A percentile compares a stretch with the other conserved stretches of the same genome.
These are phyloP conservation scores for Archips xylosteana DNA, from an alignment of 2,888 invertebrate genomes.

Conservation along the genomic window DNA sequence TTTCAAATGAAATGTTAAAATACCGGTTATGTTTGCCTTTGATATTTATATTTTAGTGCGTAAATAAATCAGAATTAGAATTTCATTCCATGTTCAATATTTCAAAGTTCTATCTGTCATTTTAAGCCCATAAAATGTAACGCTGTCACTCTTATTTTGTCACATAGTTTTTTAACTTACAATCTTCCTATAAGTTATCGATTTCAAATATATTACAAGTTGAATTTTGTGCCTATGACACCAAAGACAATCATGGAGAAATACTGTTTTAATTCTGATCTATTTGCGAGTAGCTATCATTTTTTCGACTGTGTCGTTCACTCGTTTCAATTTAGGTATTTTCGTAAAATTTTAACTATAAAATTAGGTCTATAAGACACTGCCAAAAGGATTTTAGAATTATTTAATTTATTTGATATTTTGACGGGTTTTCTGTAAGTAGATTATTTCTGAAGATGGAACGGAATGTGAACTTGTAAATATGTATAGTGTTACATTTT, in stretches of 20 bases:
- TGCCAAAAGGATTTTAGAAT: constrained; percentile 60
- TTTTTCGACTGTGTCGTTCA: neutral
- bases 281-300: neutral
- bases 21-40: neutral
- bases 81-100: neutral
- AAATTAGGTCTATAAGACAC: constrained; percentile 42
- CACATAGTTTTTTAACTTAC: too few relatives aligned
- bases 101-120: neutral
- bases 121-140: neutral
- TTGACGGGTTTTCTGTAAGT: constrained; percentile 58
- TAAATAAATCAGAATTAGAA: neutral
- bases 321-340: constrained; percentile 7
- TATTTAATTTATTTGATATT: constrained; percentile 56
- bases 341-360: constrained; percentile 18
- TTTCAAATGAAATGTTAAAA: neutral
- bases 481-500: constrained; percentile 74
- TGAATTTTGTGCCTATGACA: too few relatives aligned
- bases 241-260: too few relatives aligned
- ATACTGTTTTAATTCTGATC: neutral
- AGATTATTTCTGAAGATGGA: constrained; percentile 8
- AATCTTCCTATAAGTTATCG: too few relatives aligned
- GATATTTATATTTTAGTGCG: neutral
- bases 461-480: constrained; percentile 50
- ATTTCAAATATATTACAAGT: too few relatives aligned
- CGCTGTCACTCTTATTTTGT: too few relatives aligned